Evolutionary conservation across 2,113 vertebrate genomes (phyloP).

Genomic region (Athene noctua): DNA sequence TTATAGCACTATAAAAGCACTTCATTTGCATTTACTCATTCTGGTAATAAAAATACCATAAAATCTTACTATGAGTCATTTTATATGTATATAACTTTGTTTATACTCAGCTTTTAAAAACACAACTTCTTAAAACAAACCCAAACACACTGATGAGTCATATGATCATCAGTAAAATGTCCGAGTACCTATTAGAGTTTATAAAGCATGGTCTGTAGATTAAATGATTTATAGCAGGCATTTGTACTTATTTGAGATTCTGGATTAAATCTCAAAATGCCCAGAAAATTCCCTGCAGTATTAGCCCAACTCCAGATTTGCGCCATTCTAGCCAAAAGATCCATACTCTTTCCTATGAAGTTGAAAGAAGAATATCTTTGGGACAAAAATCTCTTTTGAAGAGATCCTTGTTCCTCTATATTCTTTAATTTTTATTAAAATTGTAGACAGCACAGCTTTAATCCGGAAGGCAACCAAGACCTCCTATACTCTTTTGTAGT

Average conservation of each 20-base stretch:
- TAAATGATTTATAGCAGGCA: background rate
- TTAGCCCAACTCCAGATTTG: background rate
- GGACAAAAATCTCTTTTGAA: background rate
- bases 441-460: background rate
- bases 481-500: background rate
- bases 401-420: background rate
- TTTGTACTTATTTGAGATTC: background rate
- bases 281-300: background rate
- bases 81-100: background rate
- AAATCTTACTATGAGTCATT: background rate
- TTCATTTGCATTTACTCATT: background rate
- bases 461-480: background rate
- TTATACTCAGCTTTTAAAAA: background rate
- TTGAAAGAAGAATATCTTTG: background rate
- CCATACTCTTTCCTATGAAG: background rate
- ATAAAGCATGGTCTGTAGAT: background rate
- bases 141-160: background rate
- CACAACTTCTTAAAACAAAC: background rate
- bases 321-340: background rate
- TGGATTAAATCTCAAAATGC: background rate
- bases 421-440: background rate
- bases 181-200: background rate
- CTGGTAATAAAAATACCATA: background rate
- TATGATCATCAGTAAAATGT: background rate
- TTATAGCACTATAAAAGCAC: background rate